Evolutionary conservation across 2,888 invertebrate genomes (phyloP).

Genomic region (Drosophila parthenogenetica): DNA sequence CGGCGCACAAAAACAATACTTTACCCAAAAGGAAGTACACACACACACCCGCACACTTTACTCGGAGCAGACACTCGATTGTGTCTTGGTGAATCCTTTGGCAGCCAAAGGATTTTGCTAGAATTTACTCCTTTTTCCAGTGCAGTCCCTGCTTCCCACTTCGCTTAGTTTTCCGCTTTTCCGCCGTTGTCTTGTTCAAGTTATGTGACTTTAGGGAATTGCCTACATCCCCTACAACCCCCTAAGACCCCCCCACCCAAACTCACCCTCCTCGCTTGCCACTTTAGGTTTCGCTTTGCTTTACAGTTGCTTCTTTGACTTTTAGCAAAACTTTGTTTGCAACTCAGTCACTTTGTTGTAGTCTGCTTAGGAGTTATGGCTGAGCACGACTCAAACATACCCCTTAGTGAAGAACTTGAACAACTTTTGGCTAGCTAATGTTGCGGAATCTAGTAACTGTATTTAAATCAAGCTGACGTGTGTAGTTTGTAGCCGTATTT

Average conservation of each 20-base stretch:
- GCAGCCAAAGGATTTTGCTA: constrained; percentile 49
- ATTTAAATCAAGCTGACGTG: constrained; percentile 32
- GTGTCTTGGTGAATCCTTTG: constrained; percentile 36
- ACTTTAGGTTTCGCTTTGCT: constrained; percentile 61
- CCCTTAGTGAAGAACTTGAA: constrained; percentile 61
- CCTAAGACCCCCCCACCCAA: not conserved
- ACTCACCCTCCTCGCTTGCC: constrained; percentile 41
- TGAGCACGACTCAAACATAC: constrained; percentile 31
- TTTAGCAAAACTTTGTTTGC: constrained; percentile 71
- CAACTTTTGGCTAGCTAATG: constrained; percentile 71
- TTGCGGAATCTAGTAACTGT: constrained; percentile 58
- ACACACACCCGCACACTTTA: constrained; percentile 4
- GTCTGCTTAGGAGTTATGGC: constrained; percentile 63
- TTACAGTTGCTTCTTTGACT: constrained; percentile 70
- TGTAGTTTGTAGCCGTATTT: not conserved
- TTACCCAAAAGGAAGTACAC: constrained; percentile 15
- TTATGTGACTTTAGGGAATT: constrained; percentile 80
- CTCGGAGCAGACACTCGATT: constrained; percentile 22
- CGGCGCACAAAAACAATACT: constrained; percentile 61
- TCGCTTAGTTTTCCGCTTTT: not conserved
- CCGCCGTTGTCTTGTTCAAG: constrained; percentile 51
- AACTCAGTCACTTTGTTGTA: constrained; percentile 40
- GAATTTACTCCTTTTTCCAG: constrained; percentile 67
- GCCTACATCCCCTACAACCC: constrained; percentile 17
- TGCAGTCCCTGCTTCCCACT: constrained; percentile 11